phyloP scores from a whole-genome alignment of 2,888 invertebrate species.

The Ennomos erosarius region DNA sequence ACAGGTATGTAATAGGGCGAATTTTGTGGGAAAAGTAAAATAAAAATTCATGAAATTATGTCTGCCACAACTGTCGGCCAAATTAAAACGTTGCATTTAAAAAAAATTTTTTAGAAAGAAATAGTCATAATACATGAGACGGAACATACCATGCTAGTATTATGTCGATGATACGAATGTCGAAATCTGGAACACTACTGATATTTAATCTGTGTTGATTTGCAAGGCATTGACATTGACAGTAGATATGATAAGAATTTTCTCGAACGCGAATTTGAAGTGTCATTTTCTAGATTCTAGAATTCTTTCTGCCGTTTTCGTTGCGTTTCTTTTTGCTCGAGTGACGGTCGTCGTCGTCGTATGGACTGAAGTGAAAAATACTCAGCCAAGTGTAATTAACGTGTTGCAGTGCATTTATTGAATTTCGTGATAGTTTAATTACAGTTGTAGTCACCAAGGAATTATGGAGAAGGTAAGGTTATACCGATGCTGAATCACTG shows the following conservation, averaged over 20 bases:
- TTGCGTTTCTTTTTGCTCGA: conserved; percentile 17
- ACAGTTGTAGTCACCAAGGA: conserved; percentile 40
- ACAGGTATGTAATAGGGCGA: too few species aligned
- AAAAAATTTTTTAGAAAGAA: too few species aligned
- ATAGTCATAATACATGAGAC: too few species aligned
- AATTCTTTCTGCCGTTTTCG: conserved; percentile 39
- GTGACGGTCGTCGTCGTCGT: conserved; percentile 31
- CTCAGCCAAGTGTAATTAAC: conserved; percentile 24
- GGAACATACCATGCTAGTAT: too few species aligned
- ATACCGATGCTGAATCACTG: conserved; percentile 49
- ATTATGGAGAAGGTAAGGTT: conserved; percentile 82
- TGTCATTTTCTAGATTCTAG: conserved; percentile 59
- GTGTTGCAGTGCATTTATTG: conserved; percentile 9
- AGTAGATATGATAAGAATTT: conserved; percentile 63
- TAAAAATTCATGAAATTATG: too few species aligned
- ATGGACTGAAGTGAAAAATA: conserved; percentile 34
- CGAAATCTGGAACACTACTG: too few species aligned
- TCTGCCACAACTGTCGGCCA: too few species aligned
- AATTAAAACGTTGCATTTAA: too few species aligned
- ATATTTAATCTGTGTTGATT: too few species aligned
- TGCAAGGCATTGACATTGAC: neutral
- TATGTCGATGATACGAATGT: too few species aligned
- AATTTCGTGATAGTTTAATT: conserved; percentile 18
- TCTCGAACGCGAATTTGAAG: conserved; percentile 72
- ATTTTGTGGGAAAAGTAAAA: too few species aligned